These are phyloP conservation scores for Pantherophis guttatus DNA, from an alignment of 2,113 vertebrate species.

Conservation along the genomic window DNA sequence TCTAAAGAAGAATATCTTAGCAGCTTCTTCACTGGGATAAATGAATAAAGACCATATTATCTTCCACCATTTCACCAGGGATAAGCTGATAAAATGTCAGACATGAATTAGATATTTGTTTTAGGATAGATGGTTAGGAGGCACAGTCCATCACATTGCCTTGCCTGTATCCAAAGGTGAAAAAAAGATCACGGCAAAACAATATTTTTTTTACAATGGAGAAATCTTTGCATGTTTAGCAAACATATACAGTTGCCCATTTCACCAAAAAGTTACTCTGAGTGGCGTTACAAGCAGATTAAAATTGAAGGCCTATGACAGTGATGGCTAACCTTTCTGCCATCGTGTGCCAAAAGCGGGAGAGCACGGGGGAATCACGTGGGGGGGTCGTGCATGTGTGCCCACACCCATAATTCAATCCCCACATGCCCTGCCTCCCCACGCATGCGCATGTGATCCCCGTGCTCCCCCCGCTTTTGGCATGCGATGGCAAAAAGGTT, in stretches of 20 bases:
- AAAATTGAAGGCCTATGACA: not conserved
- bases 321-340: not conserved
- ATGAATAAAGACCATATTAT: not conserved
- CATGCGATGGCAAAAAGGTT: too few species aligned
- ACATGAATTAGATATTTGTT: not conserved
- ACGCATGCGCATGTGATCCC: too few species aligned
- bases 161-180: not conserved
- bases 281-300: not conserved
- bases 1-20: too few species aligned
- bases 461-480: too few species aligned
- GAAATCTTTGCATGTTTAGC: not conserved
- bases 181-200: not conserved
- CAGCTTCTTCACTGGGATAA: not conserved
- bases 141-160: not conserved
- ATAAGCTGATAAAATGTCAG: not conserved
- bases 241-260: not conserved
- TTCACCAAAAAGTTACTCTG: not conserved
- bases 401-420: too few species aligned
- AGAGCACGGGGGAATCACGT: too few species aligned
- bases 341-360: too few species aligned
- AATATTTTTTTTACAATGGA: not conserved
- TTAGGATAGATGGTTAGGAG: not conserved
- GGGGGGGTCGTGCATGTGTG: too few species aligned
- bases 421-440: too few species aligned
- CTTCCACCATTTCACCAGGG: not conserved